Conservation (phyloP, 2,113 vertebrate genomes). For the Struthidea cinerea region DNA sequence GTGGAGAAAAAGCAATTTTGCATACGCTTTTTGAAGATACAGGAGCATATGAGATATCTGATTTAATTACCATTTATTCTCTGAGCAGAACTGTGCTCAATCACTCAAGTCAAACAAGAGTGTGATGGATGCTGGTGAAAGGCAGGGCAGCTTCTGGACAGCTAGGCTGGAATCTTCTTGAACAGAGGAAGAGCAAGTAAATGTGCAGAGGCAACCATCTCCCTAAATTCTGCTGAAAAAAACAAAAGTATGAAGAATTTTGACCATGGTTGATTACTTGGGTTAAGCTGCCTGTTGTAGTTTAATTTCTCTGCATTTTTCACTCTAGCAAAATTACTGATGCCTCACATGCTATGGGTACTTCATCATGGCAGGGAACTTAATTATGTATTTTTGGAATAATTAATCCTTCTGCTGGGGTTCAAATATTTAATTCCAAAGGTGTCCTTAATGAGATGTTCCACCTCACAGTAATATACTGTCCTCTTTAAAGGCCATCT, state of each 20-base stretch:
- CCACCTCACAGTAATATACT: background rate
- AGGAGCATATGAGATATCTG: background rate
- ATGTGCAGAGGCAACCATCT: background rate
- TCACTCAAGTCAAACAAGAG: background rate
- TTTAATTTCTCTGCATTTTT: background rate
- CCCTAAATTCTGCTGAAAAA: background rate
- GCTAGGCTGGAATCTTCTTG: background rate
- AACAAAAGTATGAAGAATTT: background rate
- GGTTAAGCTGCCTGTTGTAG: background rate
- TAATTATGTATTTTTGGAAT: background rate
- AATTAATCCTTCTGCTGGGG: background rate
- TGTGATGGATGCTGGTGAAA: background rate
- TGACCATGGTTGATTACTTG: background rate
- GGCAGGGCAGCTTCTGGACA: background rate
- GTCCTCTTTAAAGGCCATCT: background rate
- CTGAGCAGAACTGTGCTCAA: background rate
- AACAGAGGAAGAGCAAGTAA: background rate
- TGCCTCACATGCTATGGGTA: fast-evolving
- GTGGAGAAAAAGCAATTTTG: background rate
- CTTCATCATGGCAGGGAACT: background rate
- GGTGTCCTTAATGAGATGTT: background rate
- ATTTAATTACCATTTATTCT: background rate
- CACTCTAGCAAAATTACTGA: background rate
- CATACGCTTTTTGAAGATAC: background rate
- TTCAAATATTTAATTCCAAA: background rate